Percentiles rank a stretch among this genome's conserved stretches.
These are phyloP conservation scores for Mobula hypostoma DNA, from an alignment of 2,113 vertebrate species.

Conservation along the genomic window DNA sequence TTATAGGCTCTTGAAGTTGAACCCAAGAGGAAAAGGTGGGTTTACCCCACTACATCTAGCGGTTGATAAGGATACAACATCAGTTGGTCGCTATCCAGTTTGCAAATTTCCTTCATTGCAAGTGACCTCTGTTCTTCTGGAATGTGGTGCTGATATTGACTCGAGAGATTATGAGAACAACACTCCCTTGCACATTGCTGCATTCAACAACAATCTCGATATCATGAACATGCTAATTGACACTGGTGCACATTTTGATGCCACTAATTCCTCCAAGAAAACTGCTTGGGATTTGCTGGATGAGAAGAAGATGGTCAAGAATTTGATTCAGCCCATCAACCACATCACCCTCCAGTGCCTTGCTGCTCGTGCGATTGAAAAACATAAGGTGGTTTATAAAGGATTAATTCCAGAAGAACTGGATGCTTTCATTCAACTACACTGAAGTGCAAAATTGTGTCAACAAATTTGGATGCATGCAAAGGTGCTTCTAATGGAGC, in stretches of 20 bases:
- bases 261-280: slow-evolving; percentile 81
- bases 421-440: slow-evolving; percentile 89
- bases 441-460: slow-evolving; percentile 56
- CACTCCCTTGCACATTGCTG: slow-evolving; percentile 78
- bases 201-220: slow-evolving; percentile 71
- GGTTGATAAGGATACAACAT: slow-evolving; percentile 81
- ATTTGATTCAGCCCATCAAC: slow-evolving; percentile 77
- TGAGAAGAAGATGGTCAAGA: slow-evolving; percentile 71
- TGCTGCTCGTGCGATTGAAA: slow-evolving; percentile 80
- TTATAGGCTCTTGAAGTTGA: slow-evolving; percentile 82
- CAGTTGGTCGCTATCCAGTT: slow-evolving; percentile 86
- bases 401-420: slow-evolving; percentile 86
- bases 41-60: slow-evolving; percentile 89
- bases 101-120: slow-evolving; percentile 82
- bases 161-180: slow-evolving; percentile 89
- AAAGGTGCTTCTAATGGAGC: not conserved
- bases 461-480: not conserved
- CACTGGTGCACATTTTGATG: slow-evolving; percentile 81
- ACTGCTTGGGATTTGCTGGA: slow-evolving; percentile 82
- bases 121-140: slow-evolving; percentile 73
- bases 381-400: slow-evolving; percentile 86
- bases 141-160: slow-evolving; percentile 83
- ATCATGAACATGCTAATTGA: slow-evolving; percentile 79
- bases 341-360: slow-evolving; percentile 91
- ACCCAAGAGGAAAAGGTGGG: slow-evolving; percentile 72